Evolutionary conservation across 2,113 vertebrate genomes (phyloP), one percentile per base, ranked within the genome.

Genomic region (Serinus canaria): DNA sequence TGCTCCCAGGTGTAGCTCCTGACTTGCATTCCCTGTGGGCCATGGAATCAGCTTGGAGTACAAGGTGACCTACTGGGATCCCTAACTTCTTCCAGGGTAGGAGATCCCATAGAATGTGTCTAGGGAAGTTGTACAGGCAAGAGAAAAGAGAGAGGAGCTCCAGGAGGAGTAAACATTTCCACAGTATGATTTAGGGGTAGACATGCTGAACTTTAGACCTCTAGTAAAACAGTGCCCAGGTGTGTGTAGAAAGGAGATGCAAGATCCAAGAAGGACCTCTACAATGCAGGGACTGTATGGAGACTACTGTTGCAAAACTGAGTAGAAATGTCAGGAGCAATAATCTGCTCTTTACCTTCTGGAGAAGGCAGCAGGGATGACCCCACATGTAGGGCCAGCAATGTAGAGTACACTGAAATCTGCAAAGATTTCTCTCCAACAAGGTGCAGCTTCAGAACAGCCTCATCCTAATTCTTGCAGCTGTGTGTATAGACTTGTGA

Each of bases 401-500:
- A 55, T 3, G 18, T 11, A 73, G 39, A 35, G 33, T 72, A 53
- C 53, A 69, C 19, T 1, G 7, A 83, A 83, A 66, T 49, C 31
- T 62, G 41, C n/a, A 47, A 53, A 53, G 28, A 70, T 47, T 87
- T 70, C 39, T 11, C 18, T 43, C 25, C 74, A 81, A 53, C 16
- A 15, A 49, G 16, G 7, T 55, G 33, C 23, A 70, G 17, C 67
- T 89, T 76, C 58, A 44, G 8, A 43, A 56, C 33, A 87, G 22
- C 24, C 21, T 83, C 76, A n/a, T 39, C 79, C 44, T n/a, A 31
- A 17, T 83, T 55, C 69, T 53, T 46, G 46, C 17, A 76, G 44
- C 31, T 0, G 0, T 10, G 2, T 25, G 7, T 59, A 23, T 13
- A 55, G 16, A 67, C 5, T 15, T 4, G 8, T 43, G n/a, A 11